A percentile compares a stretch with the other conserved stretches of the same genome.
Conservation (phyloP, 2,113 vertebrate genomes). For the Neolamprologus tretocephalus region DNA sequence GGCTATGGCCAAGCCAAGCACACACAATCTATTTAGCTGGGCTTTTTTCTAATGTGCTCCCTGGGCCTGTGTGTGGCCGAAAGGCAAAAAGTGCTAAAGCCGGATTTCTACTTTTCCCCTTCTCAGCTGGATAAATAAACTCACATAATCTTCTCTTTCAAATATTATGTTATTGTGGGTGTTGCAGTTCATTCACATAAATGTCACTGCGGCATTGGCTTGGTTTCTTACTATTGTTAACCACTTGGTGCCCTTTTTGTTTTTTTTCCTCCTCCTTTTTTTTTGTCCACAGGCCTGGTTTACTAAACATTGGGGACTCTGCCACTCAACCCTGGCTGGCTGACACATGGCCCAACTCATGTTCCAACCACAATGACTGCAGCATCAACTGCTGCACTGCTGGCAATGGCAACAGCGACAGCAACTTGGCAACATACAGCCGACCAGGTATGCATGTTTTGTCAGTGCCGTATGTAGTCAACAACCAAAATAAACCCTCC, state of each 20-base stretch:
- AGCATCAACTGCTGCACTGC: conserved; percentile 96
- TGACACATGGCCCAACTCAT: conserved; percentile 96
- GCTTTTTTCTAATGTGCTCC: conserved; percentile 28
- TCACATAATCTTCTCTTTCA: conserved; percentile 47
- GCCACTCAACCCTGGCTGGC: conserved; percentile 93
- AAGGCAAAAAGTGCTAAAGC: conserved; percentile 45
- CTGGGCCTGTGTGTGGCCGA: background rate
- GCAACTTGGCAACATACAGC: conserved; percentile 94
- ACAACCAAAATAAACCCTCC: conserved; percentile 15
- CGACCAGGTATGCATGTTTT: conserved; percentile 82
- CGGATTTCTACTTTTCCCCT: conserved; percentile 31
- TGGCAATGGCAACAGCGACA: conserved; percentile 91
- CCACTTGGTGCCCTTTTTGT: background rate
- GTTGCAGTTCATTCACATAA: conserved; percentile 28
- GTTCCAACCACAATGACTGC: conserved; percentile 95
- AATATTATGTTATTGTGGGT: conserved; percentile 32
- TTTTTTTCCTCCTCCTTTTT: background rate
- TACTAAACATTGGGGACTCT: conserved; percentile 92
- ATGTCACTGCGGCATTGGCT: conserved; percentile 26
- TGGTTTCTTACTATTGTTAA: conserved; percentile 21
- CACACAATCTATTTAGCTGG: conserved; percentile 61
- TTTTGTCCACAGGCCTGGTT: conserved; percentile 79
- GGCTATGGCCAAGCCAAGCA: conserved; percentile 50
- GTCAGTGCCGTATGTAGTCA: background rate
- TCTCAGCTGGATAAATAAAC: conserved; percentile 45